phyloP scores from a whole-genome alignment of 1,140 invertebrate genomes.

The Theocolax elegans region DNA sequence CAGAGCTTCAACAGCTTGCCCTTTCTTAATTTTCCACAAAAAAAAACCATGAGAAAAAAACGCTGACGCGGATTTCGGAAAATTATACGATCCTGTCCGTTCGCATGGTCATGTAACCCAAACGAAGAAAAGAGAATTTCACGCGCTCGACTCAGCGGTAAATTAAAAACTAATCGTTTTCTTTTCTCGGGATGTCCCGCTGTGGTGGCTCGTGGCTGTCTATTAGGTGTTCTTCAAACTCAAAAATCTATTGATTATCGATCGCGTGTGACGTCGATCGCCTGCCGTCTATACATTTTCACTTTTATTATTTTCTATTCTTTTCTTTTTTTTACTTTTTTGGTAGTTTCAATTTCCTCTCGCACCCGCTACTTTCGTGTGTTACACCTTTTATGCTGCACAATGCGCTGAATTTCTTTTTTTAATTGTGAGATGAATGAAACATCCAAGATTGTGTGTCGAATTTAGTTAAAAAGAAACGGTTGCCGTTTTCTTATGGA shows the following conservation, averaged over 20 bases:
- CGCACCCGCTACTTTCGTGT: too few species aligned
- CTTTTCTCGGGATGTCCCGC: constrained; percentile 47
- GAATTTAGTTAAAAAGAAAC: not conserved
- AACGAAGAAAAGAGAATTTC: constrained; percentile 47
- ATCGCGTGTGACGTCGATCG: constrained; percentile 25
- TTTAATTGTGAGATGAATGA: constrained; percentile 5
- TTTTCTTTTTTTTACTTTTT: not conserved
- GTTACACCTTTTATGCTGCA: too few species aligned
- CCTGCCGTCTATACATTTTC: not conserved
- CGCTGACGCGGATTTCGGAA: too few species aligned
- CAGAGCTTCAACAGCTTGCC: too few species aligned
- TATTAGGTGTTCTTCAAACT: constrained; percentile 5
- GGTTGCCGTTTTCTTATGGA: not conserved
- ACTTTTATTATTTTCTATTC: not conserved
- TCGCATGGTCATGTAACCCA: too few species aligned
- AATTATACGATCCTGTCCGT: too few species aligned
- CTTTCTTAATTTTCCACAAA: too few species aligned
- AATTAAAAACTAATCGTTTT: constrained; percentile 63
- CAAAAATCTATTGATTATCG: constrained; percentile 42
- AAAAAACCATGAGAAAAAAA: constrained; percentile 2
- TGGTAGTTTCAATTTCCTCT: too few species aligned
- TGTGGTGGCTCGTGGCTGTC: constrained; percentile 43
- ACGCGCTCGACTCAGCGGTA: constrained; percentile 54
- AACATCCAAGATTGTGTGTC: constrained; percentile 7
- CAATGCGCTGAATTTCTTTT: constrained; percentile 9